phyloP scores from a whole-genome alignment of 2,797 vertebrate species.

The Labroides dimidiatus region DNA sequence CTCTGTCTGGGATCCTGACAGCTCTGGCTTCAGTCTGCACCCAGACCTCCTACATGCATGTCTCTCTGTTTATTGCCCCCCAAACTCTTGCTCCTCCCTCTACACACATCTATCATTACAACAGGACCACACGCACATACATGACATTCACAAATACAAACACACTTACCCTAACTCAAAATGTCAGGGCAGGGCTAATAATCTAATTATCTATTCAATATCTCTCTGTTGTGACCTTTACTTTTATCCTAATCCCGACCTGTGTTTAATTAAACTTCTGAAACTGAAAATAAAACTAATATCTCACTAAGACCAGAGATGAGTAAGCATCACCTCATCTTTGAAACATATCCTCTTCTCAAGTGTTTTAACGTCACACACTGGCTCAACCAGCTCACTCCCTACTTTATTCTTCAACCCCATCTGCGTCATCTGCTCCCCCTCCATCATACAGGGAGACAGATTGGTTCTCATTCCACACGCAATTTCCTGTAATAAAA shows the following conservation, averaged over 20 bases:
- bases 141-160: constrained; percentile 51
- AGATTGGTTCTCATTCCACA: constrained; percentile 61
- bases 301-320: neutral
- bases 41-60: constrained; percentile 79
- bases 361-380: constrained; percentile 7
- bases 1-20: constrained; percentile 74
- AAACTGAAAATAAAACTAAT: neutral
- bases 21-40: constrained; percentile 80
- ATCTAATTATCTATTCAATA: constrained; percentile 2
- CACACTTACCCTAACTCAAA: constrained; percentile 25
- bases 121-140: constrained; percentile 75
- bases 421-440: constrained; percentile 47
- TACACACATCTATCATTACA: constrained; percentile 73
- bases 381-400: constrained; percentile 26
- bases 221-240: neutral
- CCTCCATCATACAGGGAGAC: constrained; percentile 48
- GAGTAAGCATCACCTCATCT: constrained; percentile 10
- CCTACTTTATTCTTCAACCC: constrained; percentile 37
- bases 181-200: constrained; percentile 26
- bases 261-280: constrained; percentile 2
- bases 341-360: constrained; percentile 18
- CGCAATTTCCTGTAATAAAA: constrained; percentile 78
- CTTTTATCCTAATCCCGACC: neutral
- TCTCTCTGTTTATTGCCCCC: constrained; percentile 76
- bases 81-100: constrained; percentile 62